phyloP scores from a whole-genome alignment of 2,888 invertebrate genomes.

The Cylindroiulus punctatus region DNA sequence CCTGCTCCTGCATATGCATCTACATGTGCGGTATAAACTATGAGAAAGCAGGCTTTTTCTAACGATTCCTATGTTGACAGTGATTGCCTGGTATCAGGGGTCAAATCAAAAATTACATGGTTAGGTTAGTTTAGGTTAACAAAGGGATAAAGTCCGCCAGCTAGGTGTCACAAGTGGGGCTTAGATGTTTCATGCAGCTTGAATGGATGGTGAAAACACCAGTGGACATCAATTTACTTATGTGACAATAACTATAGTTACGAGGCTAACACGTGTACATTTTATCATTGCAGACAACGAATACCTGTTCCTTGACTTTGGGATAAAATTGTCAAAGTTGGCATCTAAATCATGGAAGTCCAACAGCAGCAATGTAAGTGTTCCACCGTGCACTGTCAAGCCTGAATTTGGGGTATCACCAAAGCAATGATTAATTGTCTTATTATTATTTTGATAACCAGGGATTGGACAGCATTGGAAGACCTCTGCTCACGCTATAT shows the following conservation, averaged over 20 bases:
- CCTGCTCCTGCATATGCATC: no score
- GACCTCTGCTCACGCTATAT: conserved; percentile 87
- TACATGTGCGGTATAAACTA: no score
- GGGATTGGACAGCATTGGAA: conserved; percentile 90
- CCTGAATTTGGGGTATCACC: not conserved
- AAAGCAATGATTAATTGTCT: not conserved
- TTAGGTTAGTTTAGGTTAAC: no score
- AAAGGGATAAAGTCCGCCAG: no score
- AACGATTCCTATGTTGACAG: no score
- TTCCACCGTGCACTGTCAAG: not conserved
- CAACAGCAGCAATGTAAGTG: conserved; percentile 86
- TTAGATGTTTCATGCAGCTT: no score
- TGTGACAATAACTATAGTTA: not conserved
- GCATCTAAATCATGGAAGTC: conserved; percentile 97
- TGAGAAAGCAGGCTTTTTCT: no score
- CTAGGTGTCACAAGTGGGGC: no score
- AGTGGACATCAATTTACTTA: no score
- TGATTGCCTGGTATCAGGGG: no score
- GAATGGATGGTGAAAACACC: not conserved
- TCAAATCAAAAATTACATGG: no score
- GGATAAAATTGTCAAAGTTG: conserved; percentile 95
- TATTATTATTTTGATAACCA: conserved; percentile 64
- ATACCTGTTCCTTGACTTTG: conserved; percentile 93
- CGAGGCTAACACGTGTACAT: not conserved
- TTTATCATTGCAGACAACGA: conserved; percentile 82